Conservation (phyloP, 2,113 vertebrate genomes). For the Aphyosemion australe region DNA sequence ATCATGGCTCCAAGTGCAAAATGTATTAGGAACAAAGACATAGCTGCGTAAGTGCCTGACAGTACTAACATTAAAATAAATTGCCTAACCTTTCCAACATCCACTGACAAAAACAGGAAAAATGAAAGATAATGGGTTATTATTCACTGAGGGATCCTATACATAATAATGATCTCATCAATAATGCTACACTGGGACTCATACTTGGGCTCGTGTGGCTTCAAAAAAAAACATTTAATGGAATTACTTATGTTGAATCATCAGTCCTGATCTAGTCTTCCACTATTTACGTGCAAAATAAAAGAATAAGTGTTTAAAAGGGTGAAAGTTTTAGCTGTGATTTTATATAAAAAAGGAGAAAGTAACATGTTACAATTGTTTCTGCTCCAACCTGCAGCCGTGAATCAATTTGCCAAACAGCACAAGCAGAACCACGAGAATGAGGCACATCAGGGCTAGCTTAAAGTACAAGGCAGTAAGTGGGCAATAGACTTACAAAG, state of each 20-base stretch:
- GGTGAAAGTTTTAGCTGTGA: slow-evolving; percentile 23
- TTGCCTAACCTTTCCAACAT: slow-evolving; percentile 85
- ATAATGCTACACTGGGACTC: slow-evolving; percentile 70
- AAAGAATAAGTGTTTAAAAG: slow-evolving; percentile 14
- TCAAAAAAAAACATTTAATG: slow-evolving; percentile 70
- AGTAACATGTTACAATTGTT: slow-evolving; percentile 64
- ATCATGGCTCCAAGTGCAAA: slow-evolving; percentile 77
- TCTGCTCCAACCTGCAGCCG: slow-evolving; percentile 63
- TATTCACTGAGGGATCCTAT: slow-evolving; percentile 80
- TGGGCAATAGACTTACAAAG: slow-evolving; percentile 81
- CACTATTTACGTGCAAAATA: slow-evolving; percentile 51
- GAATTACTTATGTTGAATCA: slow-evolving; percentile 78
- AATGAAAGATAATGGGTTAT: slow-evolving; percentile 83
- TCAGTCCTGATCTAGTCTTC: slow-evolving; percentile 66
- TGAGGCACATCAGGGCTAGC: slow-evolving; percentile 72
- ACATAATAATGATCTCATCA: slow-evolving; percentile 85
- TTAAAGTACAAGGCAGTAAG: slow-evolving; percentile 76
- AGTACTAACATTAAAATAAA: slow-evolving; percentile 84
- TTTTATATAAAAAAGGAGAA: slow-evolving; percentile 16
- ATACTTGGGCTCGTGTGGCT: slow-evolving; percentile 66
- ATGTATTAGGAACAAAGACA: slow-evolving; percentile 71
- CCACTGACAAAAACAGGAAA: slow-evolving; percentile 82
- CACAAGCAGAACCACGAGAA: slow-evolving; percentile 73
- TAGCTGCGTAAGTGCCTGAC: slow-evolving; percentile 78
- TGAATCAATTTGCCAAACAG: slow-evolving; percentile 77